phyloP scores from a whole-genome alignment of 2,888 invertebrate genomes.

The Nebria brevicollis region DNA sequence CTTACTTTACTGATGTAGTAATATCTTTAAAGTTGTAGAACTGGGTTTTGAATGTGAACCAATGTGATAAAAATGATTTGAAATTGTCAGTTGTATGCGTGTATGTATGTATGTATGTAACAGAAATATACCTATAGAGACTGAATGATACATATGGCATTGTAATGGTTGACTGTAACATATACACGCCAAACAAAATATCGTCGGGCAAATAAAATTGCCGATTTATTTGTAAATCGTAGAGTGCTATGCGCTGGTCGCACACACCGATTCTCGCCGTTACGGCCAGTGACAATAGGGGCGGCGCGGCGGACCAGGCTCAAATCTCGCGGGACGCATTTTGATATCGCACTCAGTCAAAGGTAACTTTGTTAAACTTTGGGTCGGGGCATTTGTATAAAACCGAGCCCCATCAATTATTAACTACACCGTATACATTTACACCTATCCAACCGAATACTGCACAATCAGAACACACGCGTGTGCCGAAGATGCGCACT shows the following conservation, averaged over 20 bases:
- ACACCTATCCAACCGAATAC: conserved; percentile 15
- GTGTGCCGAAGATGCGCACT: neutral
- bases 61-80: neutral
- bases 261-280: conserved; percentile 22
- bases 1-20: too few species aligned
- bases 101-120: neutral
- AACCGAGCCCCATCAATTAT: conserved; percentile 52
- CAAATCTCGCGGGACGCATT: conserved; percentile 49
- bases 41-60: too few species aligned
- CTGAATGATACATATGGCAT: neutral
- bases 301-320: neutral
- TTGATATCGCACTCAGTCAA: conserved; percentile 53
- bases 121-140: neutral
- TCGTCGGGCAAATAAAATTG: conserved; percentile 37
- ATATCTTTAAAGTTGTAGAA: too few species aligned
- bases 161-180: neutral
- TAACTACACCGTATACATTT: conserved; percentile 48
- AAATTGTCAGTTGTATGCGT: neutral
- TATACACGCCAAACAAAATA: conserved; percentile 10
- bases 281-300: conserved; percentile 36
- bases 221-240: conserved; percentile 46
- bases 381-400: conserved; percentile 53
- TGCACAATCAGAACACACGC: neutral
- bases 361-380: conserved; percentile 53
- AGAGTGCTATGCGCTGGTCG: neutral